Evolutionary conservation across 2,113 vertebrate species (phyloP).

Genomic region (Phalacrocorax brasilianus): DNA sequence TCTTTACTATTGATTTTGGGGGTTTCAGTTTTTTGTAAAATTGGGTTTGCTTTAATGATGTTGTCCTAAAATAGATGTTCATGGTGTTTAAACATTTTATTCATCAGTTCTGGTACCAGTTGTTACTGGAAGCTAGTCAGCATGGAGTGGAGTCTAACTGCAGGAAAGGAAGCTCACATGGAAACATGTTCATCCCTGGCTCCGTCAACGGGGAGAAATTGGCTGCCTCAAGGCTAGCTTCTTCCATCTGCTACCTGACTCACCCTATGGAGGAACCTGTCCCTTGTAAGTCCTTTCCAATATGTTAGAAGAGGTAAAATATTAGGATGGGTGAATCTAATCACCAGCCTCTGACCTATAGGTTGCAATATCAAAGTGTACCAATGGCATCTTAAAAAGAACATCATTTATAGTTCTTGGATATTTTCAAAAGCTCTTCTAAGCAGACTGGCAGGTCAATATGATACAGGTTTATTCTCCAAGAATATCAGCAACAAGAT

Average conservation of each 20-base stretch:
- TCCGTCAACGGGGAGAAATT: neutral
- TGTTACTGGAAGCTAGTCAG: neutral
- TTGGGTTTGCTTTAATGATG: neutral
- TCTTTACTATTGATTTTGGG: neutral
- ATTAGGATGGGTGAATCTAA: neutral
- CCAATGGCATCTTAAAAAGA: fast-evolving
- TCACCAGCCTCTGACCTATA: neutral
- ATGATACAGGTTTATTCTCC: neutral
- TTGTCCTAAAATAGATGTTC: neutral
- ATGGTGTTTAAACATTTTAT: neutral
- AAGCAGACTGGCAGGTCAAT: neutral
- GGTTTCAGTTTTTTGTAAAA: neutral
- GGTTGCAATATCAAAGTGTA: neutral
- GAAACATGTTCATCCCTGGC: fast-evolving
- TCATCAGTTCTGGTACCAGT: neutral
- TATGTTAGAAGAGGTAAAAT: neutral
- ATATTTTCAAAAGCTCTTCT: neutral
- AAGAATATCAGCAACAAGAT: neutral
- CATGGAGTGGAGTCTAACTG: neutral
- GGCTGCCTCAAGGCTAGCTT: neutral
- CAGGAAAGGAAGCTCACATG: neutral
- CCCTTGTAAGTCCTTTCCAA: neutral
- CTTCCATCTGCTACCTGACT: neutral
- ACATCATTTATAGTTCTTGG: neutral
- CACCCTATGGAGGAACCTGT: neutral